These are phyloP conservation scores for Drosophila virilis DNA, from an alignment of 1,140 invertebrate genomes.

Conservation along the genomic window DNA sequence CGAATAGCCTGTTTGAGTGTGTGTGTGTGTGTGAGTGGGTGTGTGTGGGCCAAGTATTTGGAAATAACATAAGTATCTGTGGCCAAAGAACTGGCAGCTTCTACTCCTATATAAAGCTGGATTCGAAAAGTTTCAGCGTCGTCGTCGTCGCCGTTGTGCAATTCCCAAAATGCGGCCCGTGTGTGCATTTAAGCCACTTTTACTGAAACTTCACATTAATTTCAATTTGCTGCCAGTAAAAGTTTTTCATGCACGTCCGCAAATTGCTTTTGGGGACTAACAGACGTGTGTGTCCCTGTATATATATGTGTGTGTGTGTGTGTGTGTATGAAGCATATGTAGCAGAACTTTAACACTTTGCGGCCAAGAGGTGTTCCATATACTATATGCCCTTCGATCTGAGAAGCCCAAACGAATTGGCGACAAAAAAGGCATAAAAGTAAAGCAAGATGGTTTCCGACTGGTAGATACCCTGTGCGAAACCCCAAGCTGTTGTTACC, in stretches of 20 bases:
- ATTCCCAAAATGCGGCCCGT: constrained; percentile 83
- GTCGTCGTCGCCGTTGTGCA: constrained; percentile 49
- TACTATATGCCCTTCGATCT: constrained; percentile 33
- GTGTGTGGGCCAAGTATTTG: constrained; percentile 59
- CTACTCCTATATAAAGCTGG: constrained; percentile 33
- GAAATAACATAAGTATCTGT: constrained; percentile 75
- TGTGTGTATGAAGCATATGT: constrained; percentile 39
- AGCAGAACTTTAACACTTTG: constrained; percentile 75
- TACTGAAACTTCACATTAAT: constrained; percentile 83
- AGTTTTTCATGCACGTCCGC: constrained; percentile 81
- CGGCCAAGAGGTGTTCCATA: constrained; percentile 61
- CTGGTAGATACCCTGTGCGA: too few species aligned
- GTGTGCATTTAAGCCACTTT: constrained; percentile 84
- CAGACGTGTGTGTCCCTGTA: constrained; percentile 2
- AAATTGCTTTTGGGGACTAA: constrained; percentile 73
- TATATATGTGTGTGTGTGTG: constrained; percentile 21
- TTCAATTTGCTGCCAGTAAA: constrained; percentile 83
- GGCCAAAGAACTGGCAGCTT: constrained; percentile 35
- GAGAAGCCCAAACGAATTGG: constrained; percentile 21
- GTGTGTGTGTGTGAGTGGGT: constrained; percentile 32
- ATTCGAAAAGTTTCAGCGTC: constrained; percentile 30
- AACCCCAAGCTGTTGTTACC: too few species aligned
- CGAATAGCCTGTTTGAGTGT: constrained; percentile 5
- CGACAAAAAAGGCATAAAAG: constrained; percentile 19
- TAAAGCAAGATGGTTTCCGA: not conserved